phyloP scores from a whole-genome alignment of 2,797 vertebrate genomes.

The Lophius americanus region DNA sequence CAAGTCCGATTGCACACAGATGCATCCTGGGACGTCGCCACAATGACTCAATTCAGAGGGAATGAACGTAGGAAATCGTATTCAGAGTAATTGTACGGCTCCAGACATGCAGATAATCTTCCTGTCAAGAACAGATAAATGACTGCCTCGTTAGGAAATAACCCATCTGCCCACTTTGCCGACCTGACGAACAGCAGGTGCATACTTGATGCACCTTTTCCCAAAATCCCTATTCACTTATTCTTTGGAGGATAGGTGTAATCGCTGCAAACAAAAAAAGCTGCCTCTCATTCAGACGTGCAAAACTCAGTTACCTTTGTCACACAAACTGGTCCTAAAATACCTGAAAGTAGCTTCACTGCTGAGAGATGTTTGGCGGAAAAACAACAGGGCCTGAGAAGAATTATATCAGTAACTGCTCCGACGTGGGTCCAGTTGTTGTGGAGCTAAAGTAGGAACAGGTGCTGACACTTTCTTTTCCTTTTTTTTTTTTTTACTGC shows the following conservation, averaged over 20 bases:
- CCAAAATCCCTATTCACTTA: conserved; percentile 22
- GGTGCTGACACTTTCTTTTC: conserved; percentile 48
- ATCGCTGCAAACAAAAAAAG: conserved; percentile 2
- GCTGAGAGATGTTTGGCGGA: conserved; percentile 11
- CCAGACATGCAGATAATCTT: conserved; percentile 38
- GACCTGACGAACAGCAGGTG: conserved; percentile 29
- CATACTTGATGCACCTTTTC: conserved; percentile 6
- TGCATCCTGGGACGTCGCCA: conserved; percentile 5
- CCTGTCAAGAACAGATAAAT: conserved; percentile 50
- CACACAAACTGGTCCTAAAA: not conserved
- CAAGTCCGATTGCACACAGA: conserved; percentile 7
- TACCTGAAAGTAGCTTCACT: conserved; percentile 21
- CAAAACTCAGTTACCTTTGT: conserved; percentile 15
- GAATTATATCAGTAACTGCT: conserved; percentile 37
- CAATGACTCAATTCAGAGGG: conserved; percentile 13
- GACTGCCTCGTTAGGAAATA: conserved; percentile 45
- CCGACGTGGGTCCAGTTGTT: conserved; percentile 54
- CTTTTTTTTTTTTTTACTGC: conserved; percentile 33
- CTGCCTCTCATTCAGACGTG: conserved; percentile 28
- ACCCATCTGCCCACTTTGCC: conserved; percentile 39
- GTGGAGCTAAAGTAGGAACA: conserved; percentile 66
- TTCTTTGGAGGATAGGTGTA: conserved; percentile 23
- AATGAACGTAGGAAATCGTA: conserved; percentile 24
- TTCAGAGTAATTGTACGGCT: conserved; percentile 18
- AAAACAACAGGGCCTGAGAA: conserved; percentile 16